phyloP scores from a whole-genome alignment of 2,888 invertebrate genomes.

The Lissocephala sabroskyi region DNA sequence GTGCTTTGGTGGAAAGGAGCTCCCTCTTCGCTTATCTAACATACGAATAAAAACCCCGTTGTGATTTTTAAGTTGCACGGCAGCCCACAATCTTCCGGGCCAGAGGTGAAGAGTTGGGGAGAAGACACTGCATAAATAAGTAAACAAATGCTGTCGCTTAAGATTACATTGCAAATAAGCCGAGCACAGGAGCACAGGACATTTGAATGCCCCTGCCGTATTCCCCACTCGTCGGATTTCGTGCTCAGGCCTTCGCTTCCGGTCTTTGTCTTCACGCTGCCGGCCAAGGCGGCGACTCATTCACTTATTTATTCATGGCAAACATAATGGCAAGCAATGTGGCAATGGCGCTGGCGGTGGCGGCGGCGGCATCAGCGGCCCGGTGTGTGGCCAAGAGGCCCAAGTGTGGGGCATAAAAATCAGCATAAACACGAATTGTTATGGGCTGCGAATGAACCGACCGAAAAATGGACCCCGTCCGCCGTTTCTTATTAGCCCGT shows the following conservation, averaged over 20 bases:
- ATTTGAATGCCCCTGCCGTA: slow-evolving; percentile 34
- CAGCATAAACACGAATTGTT: slow-evolving; percentile 63
- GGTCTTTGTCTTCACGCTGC: background rate
- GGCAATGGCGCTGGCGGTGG: background rate
- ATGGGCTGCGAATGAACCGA: slow-evolving; percentile 54
- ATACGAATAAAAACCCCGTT: slow-evolving; percentile 45
- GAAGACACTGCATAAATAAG: slow-evolving; percentile 47
- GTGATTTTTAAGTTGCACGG: slow-evolving; percentile 63
- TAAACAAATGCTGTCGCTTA: slow-evolving; percentile 66
- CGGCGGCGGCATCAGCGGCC: too few species aligned
- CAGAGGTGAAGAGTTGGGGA: background rate
- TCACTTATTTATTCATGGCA: slow-evolving; percentile 63
- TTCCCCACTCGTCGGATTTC: too few species aligned
- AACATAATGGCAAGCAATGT: slow-evolving; percentile 32
- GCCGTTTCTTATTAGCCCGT: too few species aligned
- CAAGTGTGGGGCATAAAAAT: slow-evolving; percentile 49
- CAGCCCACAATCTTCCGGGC: slow-evolving; percentile 7
- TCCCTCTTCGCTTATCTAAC: slow-evolving; percentile 44
- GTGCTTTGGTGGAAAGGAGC: background rate
- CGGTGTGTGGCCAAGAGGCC: too few species aligned
- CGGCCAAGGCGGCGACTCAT: slow-evolving; percentile 35
- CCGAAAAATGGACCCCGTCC: too few species aligned
- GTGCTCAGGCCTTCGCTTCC: too few species aligned
- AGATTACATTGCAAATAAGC: slow-evolving; percentile 62
- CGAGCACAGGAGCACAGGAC: slow-evolving; percentile 27